phyloP scores from a whole-genome alignment of 35 echinoderm and acorn worm genomes.

The Chiridota heheva region DNA sequence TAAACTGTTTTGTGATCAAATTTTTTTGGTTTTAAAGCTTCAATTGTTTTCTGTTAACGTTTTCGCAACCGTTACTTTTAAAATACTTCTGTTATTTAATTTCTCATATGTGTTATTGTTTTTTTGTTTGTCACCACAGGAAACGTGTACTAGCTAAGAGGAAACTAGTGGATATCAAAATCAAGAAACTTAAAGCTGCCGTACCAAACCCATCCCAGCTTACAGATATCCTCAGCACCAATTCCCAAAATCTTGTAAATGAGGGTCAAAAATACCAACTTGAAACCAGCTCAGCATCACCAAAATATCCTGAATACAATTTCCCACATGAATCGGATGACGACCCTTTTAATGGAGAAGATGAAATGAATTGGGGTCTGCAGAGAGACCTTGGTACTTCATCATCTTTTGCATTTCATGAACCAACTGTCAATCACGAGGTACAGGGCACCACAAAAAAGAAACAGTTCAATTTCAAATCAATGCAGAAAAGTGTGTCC shows the following conservation, averaged over 20 bases:
- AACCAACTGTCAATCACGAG: too few species aligned
- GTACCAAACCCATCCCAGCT: neutral
- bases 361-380: conserved; percentile 1
- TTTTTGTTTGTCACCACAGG: conserved; percentile 16
- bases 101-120: neutral
- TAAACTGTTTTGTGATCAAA: too few species aligned
- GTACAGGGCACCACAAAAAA: too few species aligned
- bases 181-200: conserved; percentile 22
- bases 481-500: too few species aligned
- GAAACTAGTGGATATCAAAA: conserved; percentile 69
- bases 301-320: neutral
- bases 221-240: neutral
- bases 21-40: too few species aligned
- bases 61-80: too few species aligned
- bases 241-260: neutral
- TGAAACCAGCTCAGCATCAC: neutral
- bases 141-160: conserved; percentile 72
- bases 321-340: neutral
- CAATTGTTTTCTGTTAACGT: too few species aligned
- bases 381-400: too few species aligned
- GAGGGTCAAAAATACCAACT: neutral
- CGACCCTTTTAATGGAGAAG: neutral
- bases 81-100: too few species aligned
- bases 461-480: too few species aligned
- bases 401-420: too few species aligned